A percentile compares a stretch with the other conserved stretches of the same genome.
phyloP scores from a whole-genome alignment of 2,888 invertebrate genomes.

The Odontomyia ornata region DNA sequence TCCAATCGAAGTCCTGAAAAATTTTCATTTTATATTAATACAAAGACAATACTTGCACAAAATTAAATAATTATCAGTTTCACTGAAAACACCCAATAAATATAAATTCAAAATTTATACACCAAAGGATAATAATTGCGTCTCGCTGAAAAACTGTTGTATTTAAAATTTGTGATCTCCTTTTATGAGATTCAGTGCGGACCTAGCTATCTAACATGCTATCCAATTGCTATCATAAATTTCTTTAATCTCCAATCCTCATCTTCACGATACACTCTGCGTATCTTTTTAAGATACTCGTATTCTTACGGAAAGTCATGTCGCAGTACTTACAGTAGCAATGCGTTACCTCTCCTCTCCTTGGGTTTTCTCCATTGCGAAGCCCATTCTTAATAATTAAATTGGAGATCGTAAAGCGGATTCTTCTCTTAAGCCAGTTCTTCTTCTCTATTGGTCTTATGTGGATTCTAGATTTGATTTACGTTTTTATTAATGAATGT shows the following conservation, averaged over 20 bases:
- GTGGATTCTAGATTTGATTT: constrained; percentile 43
- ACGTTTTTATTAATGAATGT: constrained; percentile 42
- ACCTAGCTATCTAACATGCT: background rate
- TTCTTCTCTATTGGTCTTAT: constrained; percentile 33
- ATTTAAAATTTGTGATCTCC: constrained; percentile 33
- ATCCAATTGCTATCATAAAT: constrained; percentile 40
- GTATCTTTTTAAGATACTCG: background rate
- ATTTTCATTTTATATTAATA: too few species aligned
- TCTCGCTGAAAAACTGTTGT: constrained; percentile 8
- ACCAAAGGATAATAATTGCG: too few species aligned
- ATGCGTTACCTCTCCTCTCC: background rate
- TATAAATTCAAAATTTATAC: too few species aligned
- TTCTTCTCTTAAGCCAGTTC: constrained; percentile 34
- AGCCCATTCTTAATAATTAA: constrained; percentile 40
- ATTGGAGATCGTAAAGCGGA: constrained; percentile 44
- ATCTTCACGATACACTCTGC: constrained; percentile 8
- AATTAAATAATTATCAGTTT: too few species aligned
- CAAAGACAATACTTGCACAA: too few species aligned
- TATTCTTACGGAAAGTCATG: background rate
- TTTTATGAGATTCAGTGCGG: constrained; percentile 21
- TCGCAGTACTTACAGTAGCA: background rate
- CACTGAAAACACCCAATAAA: too few species aligned
- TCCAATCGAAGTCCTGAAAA: too few species aligned
- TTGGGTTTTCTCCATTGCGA: background rate
- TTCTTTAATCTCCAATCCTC: constrained; percentile 16